Evolutionary conservation across 2,797 vertebrate genomes (phyloP).

Genomic region (Atherinosoma microstoma): DNA sequence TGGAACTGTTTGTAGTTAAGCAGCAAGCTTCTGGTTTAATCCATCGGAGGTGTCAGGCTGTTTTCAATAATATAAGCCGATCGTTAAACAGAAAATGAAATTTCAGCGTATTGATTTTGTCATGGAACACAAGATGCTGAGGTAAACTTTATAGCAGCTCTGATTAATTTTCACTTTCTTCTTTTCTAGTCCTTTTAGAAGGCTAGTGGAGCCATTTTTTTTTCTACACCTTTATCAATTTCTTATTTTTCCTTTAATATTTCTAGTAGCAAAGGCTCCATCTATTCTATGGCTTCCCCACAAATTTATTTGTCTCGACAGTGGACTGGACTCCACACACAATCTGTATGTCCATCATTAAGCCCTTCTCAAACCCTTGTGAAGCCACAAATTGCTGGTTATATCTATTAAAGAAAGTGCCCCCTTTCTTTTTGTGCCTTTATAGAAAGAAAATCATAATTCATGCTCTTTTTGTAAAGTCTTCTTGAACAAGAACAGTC

Average conservation of each 20-base stretch:
- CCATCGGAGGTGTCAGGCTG: background rate
- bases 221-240: background rate
- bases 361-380: background rate
- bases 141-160: background rate
- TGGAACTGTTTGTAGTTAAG: background rate
- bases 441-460: background rate
- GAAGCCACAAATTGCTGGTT: slow-evolving; percentile 1
- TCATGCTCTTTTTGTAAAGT: background rate
- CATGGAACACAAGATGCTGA: background rate
- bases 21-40: background rate
- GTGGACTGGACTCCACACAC: background rate
- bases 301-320: background rate
- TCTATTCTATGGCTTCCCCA: background rate
- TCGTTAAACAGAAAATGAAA: slow-evolving; percentile 7
- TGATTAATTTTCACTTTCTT: background rate
- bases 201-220: background rate
- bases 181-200: background rate
- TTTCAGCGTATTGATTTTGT: slow-evolving; percentile 3
- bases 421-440: background rate
- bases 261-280: background rate
- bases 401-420: background rate
- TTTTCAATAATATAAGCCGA: background rate
- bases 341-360: background rate
- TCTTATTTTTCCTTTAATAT: background rate
- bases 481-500: background rate